phyloP scores from a whole-genome alignment of 1,140 invertebrate genomes.

The Drosophila tropicalis region DNA sequence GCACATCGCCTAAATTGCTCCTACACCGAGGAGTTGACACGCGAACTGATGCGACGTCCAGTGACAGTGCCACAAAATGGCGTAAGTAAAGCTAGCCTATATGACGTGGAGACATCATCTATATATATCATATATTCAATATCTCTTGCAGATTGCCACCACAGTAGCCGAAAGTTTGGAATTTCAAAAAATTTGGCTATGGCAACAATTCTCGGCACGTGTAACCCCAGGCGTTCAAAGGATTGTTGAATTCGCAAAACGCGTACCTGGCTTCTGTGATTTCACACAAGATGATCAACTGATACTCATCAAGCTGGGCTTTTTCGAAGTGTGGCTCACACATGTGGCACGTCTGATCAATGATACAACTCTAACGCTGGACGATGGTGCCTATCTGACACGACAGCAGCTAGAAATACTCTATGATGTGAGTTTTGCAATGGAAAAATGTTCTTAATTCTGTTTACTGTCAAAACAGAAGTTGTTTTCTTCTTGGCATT shows the following conservation, averaged over 20 bases:
- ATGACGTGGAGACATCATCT: too few relatives aligned
- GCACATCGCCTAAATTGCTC: slow-evolving; percentile 95
- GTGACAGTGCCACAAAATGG: slow-evolving; percentile 83
- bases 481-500: too few relatives aligned
- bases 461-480: too few relatives aligned
- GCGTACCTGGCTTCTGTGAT: slow-evolving; percentile 94
- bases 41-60: slow-evolving; percentile 86
- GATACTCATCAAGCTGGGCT: slow-evolving; percentile 97
- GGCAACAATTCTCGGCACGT: slow-evolving; percentile 90
- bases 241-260: slow-evolving; percentile 97
- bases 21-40: slow-evolving; percentile 94
- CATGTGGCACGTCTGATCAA: slow-evolving; percentile 93
- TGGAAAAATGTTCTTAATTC: background rate
- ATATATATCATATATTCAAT: background rate
- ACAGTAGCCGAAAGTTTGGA: slow-evolving; percentile 88
- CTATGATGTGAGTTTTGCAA: slow-evolving; percentile 91
- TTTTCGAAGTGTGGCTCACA: slow-evolving; percentile 98
- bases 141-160: slow-evolving; percentile 83
- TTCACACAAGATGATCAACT: slow-evolving; percentile 96
- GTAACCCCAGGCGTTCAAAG: slow-evolving; percentile 94
- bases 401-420: slow-evolving; percentile 94
- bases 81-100: slow-evolving; percentile 53
- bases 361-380: slow-evolving; percentile 93
- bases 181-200: slow-evolving; percentile 88
- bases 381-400: slow-evolving; percentile 94